Conservation (phyloP, 2,113 vertebrate species). For the Percopsis transmontana region DNA sequence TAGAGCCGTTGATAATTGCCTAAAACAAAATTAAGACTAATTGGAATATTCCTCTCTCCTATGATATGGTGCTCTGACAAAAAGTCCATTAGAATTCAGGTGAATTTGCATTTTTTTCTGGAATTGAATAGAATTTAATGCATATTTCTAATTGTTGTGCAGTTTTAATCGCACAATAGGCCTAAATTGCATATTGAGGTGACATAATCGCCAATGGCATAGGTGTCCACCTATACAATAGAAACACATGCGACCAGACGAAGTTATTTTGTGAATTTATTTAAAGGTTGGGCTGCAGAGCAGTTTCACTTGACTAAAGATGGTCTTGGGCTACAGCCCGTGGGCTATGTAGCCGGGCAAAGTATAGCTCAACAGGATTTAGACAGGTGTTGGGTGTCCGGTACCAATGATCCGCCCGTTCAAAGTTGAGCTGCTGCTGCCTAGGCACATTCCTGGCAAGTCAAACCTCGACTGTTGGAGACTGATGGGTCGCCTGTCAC, state of each 20-base stretch:
- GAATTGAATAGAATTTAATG: too few relatives aligned
- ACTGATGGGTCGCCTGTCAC: constrained; percentile 33
- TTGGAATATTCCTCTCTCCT: constrained; percentile 2
- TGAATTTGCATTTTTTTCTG: constrained; percentile 11
- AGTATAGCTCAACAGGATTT: constrained; percentile 39
- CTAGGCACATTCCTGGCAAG: constrained; percentile 67
- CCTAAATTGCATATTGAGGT: too few relatives aligned
- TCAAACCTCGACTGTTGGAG: constrained; percentile 46
- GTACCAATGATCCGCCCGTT: constrained; percentile 26
- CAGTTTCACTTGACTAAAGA: constrained; percentile 61
- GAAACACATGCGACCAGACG: too few relatives aligned
- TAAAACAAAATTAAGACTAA: constrained; percentile 23
- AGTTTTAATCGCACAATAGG: too few relatives aligned
- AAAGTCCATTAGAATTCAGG: too few relatives aligned
- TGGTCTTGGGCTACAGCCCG: constrained; percentile 40
- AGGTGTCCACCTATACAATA: too few relatives aligned
- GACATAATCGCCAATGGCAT: too few relatives aligned
- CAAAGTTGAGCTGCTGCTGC: constrained; percentile 53
- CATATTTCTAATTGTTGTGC: too few relatives aligned
- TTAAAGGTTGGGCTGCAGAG: constrained; percentile 41
- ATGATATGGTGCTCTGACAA: too few relatives aligned
- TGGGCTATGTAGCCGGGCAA: constrained; percentile 4
- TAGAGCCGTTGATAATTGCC: too few relatives aligned
- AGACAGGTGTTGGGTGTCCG: constrained; percentile 59
- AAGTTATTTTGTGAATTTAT: too few relatives aligned